Conservation (phyloP, 1,140 invertebrate species). For the Heterodera schachtii region DNA sequence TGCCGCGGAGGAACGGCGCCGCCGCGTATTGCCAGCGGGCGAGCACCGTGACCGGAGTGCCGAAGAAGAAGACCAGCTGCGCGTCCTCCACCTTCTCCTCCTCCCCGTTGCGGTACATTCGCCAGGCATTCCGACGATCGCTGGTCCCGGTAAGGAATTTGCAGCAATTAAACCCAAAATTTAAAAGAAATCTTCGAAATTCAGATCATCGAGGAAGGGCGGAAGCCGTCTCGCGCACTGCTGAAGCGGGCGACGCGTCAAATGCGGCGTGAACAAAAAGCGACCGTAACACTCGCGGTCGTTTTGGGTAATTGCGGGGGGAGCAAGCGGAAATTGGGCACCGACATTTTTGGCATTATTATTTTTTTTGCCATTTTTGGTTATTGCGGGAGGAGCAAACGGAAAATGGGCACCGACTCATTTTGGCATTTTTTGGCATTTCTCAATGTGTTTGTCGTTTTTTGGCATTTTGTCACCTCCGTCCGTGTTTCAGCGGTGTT, state of each 20-base stretch:
- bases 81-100: neutral
- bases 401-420: too few species aligned
- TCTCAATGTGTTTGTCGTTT: too few species aligned
- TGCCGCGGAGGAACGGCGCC: too few species aligned
- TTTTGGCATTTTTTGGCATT: too few species aligned
- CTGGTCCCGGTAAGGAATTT: neutral
- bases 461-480: too few species aligned
- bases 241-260: constrained; percentile 63
- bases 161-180: too few species aligned
- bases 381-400: too few species aligned
- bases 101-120: constrained; percentile 9
- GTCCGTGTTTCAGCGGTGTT: constrained; percentile 71
- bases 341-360: too few species aligned
- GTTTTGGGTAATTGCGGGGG: constrained; percentile 97
- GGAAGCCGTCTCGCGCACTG: constrained; percentile 49
- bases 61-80: neutral
- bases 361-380: too few species aligned
- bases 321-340: too few species aligned
- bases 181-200: too few species aligned
- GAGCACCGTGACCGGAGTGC: neutral
- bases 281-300: constrained; percentile 97
- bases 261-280: constrained; percentile 80
- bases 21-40: neutral
- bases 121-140: constrained; percentile 13
- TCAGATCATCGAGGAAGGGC: constrained; percentile 8